These are phyloP conservation scores for Pseudococcus longispinus DNA, from an alignment of 2,888 invertebrate genomes.

Conservation along the genomic window DNA sequence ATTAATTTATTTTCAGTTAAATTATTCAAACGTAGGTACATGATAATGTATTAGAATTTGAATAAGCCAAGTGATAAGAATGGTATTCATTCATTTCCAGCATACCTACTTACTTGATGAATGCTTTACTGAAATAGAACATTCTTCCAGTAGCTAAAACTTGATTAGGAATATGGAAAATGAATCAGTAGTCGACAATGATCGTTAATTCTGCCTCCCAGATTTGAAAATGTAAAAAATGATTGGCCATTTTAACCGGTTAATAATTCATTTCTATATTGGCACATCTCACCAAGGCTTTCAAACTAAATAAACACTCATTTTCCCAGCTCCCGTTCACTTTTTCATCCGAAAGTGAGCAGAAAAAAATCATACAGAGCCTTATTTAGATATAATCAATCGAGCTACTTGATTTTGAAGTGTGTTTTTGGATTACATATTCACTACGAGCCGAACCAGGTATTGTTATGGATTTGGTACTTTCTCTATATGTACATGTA, in stretches of 20 bases:
- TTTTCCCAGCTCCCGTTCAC: conserved; percentile 29
- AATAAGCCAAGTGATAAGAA: no score
- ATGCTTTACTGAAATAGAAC: neutral
- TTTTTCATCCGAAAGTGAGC: conserved; percentile 6
- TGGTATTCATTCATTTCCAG: no score
- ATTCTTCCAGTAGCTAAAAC: neutral
- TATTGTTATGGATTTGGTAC: conserved; percentile 8
- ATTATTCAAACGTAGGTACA: no score
- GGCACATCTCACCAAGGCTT: conserved; percentile 8
- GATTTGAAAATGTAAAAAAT: neutral
- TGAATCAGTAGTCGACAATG: neutral
- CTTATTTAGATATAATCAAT: conserved; percentile 12
- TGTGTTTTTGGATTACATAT: neutral
- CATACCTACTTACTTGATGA: no score
- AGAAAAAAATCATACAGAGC: conserved; percentile 19
- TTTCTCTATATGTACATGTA: neutral
- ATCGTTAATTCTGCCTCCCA: neutral
- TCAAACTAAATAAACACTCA: conserved; percentile 8
- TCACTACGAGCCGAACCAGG: neutral
- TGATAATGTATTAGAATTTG: no score
- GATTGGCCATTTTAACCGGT: neutral
- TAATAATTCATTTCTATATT: conserved; percentile 1
- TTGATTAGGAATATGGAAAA: no score
- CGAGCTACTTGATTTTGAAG: conserved; percentile 22
- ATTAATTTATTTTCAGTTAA: no score